Percentiles rank a stretch among this genome's conserved stretches.
phyloP scores from a whole-genome alignment of 1,140 invertebrate species.

The Achatina immaculata region DNA sequence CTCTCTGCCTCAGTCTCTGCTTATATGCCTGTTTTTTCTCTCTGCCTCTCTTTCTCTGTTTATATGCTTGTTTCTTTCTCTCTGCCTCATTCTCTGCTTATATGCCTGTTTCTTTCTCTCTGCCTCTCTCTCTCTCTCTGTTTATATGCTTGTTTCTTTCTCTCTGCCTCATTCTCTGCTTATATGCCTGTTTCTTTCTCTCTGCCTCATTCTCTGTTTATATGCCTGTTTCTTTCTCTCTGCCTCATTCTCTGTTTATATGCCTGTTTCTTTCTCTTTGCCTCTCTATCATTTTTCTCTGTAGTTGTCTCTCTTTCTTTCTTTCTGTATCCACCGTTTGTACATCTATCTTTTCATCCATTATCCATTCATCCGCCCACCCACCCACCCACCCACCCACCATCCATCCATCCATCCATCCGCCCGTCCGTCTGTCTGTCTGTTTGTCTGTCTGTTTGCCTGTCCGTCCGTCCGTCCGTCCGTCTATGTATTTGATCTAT shows the following conservation, averaged over 20 bases:
- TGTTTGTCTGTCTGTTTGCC: too few relatives aligned
- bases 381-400: too few relatives aligned
- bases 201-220: too few relatives aligned
- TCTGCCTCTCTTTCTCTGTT: background rate
- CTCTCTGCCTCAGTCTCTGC: conserved; percentile 3
- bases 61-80: background rate
- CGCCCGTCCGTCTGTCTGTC: too few relatives aligned
- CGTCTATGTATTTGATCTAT: too few relatives aligned
- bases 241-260: background rate
- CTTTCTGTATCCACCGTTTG: background rate
- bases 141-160: background rate
- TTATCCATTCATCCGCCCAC: too few relatives aligned
- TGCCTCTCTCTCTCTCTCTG: conserved; percentile 14
- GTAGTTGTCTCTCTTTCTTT: too few relatives aligned
- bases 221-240: background rate
- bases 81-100: background rate
- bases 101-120: background rate
- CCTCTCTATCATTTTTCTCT: too few relatives aligned
- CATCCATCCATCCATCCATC: too few relatives aligned
- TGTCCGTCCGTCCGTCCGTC: too few relatives aligned
- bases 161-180: background rate
- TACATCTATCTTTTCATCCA: background rate
- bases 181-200: background rate
- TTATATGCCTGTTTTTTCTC: background rate
- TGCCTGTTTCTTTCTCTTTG: too few relatives aligned